Evolutionary conservation across 2,888 invertebrate genomes (phyloP).

Genomic region (Cheilosia soror): DNA sequence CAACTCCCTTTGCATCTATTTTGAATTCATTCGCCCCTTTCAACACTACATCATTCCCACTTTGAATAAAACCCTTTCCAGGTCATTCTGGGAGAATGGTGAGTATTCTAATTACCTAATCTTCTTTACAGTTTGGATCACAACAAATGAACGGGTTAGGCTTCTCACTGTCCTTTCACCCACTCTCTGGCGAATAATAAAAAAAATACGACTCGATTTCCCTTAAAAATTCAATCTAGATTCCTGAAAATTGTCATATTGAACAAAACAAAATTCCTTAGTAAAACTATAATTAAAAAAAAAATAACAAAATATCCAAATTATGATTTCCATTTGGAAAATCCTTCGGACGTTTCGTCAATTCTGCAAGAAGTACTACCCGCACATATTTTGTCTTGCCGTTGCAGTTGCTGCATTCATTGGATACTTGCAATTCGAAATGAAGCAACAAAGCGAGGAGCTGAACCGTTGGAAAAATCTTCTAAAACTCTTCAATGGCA

Average conservation of each 20-base stretch:
- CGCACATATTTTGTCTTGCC: slow-evolving; percentile 76
- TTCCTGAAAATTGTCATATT: not conserved
- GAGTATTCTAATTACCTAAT: no score
- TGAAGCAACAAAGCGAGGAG: slow-evolving; percentile 77
- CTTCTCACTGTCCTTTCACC: no score
- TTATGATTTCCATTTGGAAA: slow-evolving; percentile 46
- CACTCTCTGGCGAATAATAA: no score
- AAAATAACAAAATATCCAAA: slow-evolving; percentile 37
- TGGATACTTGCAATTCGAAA: slow-evolving; percentile 79
- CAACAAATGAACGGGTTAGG: no score
- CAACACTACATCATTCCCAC: no score
- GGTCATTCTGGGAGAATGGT: no score
- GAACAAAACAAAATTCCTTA: slow-evolving; percentile 1
- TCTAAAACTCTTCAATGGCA: slow-evolving; percentile 71
- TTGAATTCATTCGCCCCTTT: no score
- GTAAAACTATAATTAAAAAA: slow-evolving; percentile 8
- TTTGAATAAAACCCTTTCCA: no score
- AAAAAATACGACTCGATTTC: not conserved
- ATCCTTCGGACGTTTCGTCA: slow-evolving; percentile 65
- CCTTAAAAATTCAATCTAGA: not conserved
- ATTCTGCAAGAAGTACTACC: slow-evolving; percentile 78
- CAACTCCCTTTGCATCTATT: no score
- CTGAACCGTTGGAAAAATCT: slow-evolving; percentile 76
- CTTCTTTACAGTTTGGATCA: no score
- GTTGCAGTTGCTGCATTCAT: slow-evolving; percentile 76